A percentile compares a stretch with the other conserved stretches of the same genome.
phyloP scores from a whole-genome alignment of 2,113 vertebrate species.

The Oenanthe melanoleuca region DNA sequence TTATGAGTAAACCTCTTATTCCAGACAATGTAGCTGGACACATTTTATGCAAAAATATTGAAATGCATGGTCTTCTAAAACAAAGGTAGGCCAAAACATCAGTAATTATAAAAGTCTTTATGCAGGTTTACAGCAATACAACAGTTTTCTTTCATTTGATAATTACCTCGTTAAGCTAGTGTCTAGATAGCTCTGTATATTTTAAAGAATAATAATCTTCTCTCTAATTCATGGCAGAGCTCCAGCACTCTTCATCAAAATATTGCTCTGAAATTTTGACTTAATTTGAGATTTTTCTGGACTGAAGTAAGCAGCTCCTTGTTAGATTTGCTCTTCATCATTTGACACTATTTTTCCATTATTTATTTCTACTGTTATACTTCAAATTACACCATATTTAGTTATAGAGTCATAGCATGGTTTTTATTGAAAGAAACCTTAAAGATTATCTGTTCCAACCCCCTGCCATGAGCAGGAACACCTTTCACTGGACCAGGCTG shows the following conservation, averaged over 20 bases:
- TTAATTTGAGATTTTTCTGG: neutral
- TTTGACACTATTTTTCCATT: neutral
- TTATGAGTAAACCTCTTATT: constrained; percentile 42
- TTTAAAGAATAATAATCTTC: constrained; percentile 57
- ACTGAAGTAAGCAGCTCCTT: neutral
- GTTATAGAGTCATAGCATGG: neutral
- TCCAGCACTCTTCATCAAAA: neutral
- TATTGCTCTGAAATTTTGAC: constrained; percentile 8
- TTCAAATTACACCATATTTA: neutral
- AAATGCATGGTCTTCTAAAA: constrained; percentile 10
- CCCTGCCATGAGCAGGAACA: neutral
- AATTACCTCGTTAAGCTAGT: constrained; percentile 69
- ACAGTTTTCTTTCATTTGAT: constrained; percentile 64
- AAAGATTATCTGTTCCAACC: neutral
- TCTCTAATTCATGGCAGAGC: constrained; percentile 11
- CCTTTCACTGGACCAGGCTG: neutral
- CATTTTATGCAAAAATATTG: constrained; percentile 57
- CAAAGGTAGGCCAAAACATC: constrained; percentile 40
- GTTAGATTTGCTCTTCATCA: neutral
- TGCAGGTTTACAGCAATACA: constrained; percentile 54
- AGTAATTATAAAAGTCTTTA: constrained; percentile 58
- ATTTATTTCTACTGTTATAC: neutral
- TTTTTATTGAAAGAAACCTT: neutral
- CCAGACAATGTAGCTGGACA: neutral
- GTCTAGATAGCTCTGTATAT: constrained; percentile 49